Base-by-base conservation (phyloP, 2,113 vertebrate genomes). In the Morone chrysops region DNA sequence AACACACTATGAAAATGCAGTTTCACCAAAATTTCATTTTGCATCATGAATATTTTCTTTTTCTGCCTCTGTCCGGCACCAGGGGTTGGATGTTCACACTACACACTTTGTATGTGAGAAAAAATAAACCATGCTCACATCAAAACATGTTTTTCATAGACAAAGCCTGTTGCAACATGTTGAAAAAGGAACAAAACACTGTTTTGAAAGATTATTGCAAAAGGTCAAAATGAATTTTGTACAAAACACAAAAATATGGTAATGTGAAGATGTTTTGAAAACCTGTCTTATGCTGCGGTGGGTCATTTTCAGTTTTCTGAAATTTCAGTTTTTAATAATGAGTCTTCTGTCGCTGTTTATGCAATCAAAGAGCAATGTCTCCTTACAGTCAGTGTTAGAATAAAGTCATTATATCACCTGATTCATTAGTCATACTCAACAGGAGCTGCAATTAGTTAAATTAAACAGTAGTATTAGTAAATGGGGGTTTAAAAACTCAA, bases 181-280 rank as follows among this genome's bases (percentile, higher is more conserved):
- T 43, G n/a, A 87, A 82, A 87, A 75, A 10, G 75, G 61, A 87
- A 87, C 74, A 72, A 78, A 60, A 63, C 20, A 11, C 18, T 80
- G 22, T 84, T 75, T 86, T 68, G 78, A 48, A 81, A 84, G 51
- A 9, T 31, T 40, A 36, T 70, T 83, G 80, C 76, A 56, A 83
- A 68, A 86, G 50, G 56, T 70, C 31, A 31, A 31, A 31, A 31
- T 31, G 31, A 31, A 31, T 31, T 31, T 31, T 31, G 31, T 31
- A 31, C 31, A 31, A 31, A 31, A 31, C 31, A 31, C 31, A 31
- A 31, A 31, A 31, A 31, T 31, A 31, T 2, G 31, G 31, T 31
- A 31, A 31, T 31, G 31, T 3, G 5, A 22, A 43, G 53, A 50
- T 43, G 4, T 63, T 50, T 75, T 60, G n/a, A 38, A 45, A 60